These are phyloP conservation scores for Drosophila varians DNA, from an alignment of 1,140 invertebrate genomes.

Conservation along the genomic window DNA sequence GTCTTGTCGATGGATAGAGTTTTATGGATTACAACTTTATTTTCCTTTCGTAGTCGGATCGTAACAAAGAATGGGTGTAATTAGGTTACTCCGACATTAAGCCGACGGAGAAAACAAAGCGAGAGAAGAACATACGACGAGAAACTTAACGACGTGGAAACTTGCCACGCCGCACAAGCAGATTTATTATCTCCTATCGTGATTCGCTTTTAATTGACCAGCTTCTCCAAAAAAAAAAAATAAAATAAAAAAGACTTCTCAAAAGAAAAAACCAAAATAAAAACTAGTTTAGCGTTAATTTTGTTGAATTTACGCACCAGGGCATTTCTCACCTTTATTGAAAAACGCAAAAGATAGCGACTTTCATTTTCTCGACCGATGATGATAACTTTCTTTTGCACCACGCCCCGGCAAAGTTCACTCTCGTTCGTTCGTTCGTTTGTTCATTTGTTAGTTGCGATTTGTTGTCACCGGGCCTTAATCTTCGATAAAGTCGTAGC, in stretches of 20 bases:
- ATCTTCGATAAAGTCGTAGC: conserved; percentile 13
- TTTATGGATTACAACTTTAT: background rate
- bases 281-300: conserved; percentile 11
- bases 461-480: conserved; percentile 9
- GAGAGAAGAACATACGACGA: background rate
- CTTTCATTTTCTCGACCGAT: conserved; percentile 13
- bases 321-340: background rate
- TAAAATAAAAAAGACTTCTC: background rate
- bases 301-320: conserved; percentile 3
- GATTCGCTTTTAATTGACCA: conserved; percentile 38
- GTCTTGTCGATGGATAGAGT: conserved; percentile 5
- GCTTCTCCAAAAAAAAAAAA: no score
- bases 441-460: background rate
- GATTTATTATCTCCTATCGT: conserved; percentile 39
- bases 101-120: conserved; percentile 2
- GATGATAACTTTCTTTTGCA: conserved; percentile 25
- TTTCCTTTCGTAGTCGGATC: background rate
- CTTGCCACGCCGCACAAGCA: conserved; percentile 15
- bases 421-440: conserved; percentile 22
- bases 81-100: conserved; percentile 24
- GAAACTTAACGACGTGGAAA: conserved; percentile 16
- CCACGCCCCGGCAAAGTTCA: conserved; percentile 23
- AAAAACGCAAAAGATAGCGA: background rate
- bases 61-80: conserved; percentile 3
- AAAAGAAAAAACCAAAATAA: background rate